phyloP scores from a whole-genome alignment of 2,797 vertebrate genomes.

The Poeciliopsis gracilis region DNA sequence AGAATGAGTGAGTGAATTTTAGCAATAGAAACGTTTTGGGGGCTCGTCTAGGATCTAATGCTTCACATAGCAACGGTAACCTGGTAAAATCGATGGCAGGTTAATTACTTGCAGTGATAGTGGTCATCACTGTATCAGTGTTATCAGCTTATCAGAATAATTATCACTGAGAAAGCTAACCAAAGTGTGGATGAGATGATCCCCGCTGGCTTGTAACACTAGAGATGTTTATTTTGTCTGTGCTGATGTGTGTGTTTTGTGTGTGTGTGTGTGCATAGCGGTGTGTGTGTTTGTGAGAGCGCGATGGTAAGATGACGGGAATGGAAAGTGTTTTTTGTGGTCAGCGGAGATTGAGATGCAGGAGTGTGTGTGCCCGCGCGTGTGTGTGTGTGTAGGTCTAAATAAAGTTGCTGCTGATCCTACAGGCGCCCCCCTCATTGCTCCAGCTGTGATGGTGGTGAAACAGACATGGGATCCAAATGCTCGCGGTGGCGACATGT shows the following conservation, averaged over 20 bases:
- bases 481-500: conserved; percentile 69
- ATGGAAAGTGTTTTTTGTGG: conserved; percentile 63
- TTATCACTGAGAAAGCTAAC: conserved; percentile 49
- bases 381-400: conserved; percentile 43
- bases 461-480: conserved; percentile 62
- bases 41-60: not conserved
- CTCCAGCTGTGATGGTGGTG: conserved; percentile 67
- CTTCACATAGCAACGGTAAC: not conserved
- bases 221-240: conserved; percentile 59
- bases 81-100: not conserved
- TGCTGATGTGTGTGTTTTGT: conserved; percentile 31
- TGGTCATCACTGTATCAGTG: conserved; percentile 34
- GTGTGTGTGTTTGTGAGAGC: not conserved
- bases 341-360: conserved; percentile 44
- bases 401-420: conserved; percentile 72
- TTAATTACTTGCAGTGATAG: not conserved
- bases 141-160: conserved; percentile 34
- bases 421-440: conserved; percentile 43
- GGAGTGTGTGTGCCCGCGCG: not conserved
- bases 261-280: conserved; percentile 15
- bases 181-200: conserved; percentile 27
- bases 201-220: conserved; percentile 30
- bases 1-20: too few relatives aligned
- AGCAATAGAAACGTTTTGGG: not conserved
- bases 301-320: conserved; percentile 58